Evolutionary conservation across 2,113 vertebrate genomes (phyloP), one percentile per base, ranked within the genome.

Genomic region (Tragelaphus strepsiceros): DNA sequence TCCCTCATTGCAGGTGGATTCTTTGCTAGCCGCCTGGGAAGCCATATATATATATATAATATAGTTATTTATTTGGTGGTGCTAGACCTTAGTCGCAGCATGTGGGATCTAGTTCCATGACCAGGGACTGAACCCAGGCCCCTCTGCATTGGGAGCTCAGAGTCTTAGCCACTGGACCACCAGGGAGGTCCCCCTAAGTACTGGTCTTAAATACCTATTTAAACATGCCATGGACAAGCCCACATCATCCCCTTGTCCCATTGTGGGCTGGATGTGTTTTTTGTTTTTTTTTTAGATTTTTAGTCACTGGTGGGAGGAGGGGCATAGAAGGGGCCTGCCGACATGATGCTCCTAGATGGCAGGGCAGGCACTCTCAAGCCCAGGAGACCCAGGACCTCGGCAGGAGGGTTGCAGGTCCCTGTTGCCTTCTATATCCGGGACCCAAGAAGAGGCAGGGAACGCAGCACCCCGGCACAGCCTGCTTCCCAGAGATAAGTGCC

Each of bases 161-260:
- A 32, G 28, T 81, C 78, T 49, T 81, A 51, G 28, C 28, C 78
- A 51, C 78, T 81, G 78, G 46, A 32, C 46, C 16, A 11, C 46
- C 46, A 80, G 77, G 77, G 26, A 80, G 1, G 46, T 80, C 77
- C 15, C 78, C 78, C 78, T 4, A 49, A 2, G 8, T 28, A 2
- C 56, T n/a, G 15, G 15, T 61, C 30, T 39, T 51, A 56, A 61
- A 24, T 11, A 46, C n/a, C 21, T 7, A n/a, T 51, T 82, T n/a
- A 39, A 10, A 53, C 17, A 61, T 0, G 0, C 30, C 7, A 46
- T 46, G 35, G 26, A 43, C 28, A 43, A n/a, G 39, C 22, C 71
- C 61, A 2, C 24, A 1, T 21, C 26, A 12, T 16, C 35, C 32
- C 43, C 21, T 0, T 3, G 6, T 49, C 49, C 91, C 32, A 1